These are phyloP conservation scores for Anguilla pacifica DNA, from an alignment of 2,797 vertebrate species.

Conservation along the genomic window DNA sequence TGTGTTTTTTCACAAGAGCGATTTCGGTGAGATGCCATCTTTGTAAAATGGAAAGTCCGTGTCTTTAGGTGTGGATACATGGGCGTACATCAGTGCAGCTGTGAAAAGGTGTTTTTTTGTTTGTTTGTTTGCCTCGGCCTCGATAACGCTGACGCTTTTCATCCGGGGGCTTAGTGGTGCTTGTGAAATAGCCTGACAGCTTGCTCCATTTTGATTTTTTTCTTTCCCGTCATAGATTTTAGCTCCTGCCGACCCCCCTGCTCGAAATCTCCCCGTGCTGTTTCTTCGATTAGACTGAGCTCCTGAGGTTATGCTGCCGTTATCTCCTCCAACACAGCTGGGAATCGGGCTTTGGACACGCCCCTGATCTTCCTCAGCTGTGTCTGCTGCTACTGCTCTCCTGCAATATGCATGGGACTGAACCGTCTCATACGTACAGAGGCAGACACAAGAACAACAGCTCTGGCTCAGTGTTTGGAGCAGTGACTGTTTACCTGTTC, in stretches of 20 bases:
- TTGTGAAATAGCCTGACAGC: constrained; percentile 8
- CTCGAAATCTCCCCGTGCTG: background rate
- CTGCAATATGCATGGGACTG: background rate
- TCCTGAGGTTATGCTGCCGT: constrained; percentile 7
- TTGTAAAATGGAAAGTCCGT: background rate
- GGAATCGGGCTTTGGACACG: background rate
- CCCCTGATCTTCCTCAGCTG: background rate
- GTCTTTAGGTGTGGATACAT: background rate
- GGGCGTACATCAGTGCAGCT: background rate
- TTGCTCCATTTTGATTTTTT: background rate
- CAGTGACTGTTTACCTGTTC: background rate
- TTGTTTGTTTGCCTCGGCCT: background rate
- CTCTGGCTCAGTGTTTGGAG: background rate
- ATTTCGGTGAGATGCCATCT: background rate
- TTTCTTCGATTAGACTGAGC: constrained; percentile 1
- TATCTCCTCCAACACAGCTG: background rate
- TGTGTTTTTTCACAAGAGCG: background rate
- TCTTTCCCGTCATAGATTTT: background rate
- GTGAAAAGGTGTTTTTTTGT: background rate
- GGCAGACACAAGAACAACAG: background rate
- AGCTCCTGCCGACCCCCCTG: background rate
- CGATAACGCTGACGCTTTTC: background rate
- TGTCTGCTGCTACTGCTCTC: background rate
- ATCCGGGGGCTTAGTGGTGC: background rate
- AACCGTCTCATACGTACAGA: background rate